These are phyloP conservation scores for Pachydiplax longipennis DNA, from an alignment of 2,888 invertebrate genomes.

Conservation along the genomic window DNA sequence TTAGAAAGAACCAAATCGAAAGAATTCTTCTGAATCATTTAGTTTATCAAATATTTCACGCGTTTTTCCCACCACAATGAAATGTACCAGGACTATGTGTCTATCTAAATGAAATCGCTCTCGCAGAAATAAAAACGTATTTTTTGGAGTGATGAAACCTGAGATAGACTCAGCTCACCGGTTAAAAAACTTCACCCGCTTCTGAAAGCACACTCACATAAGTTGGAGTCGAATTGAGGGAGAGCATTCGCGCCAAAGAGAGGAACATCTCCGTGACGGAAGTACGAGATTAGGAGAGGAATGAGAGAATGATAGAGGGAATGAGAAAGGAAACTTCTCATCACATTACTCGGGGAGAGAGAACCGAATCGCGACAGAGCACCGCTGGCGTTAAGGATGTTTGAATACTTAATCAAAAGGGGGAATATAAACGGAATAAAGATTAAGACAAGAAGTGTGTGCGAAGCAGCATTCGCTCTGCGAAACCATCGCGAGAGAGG, in stretches of 20 bases:
- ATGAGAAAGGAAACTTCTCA: neutral
- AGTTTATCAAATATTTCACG: too few relatives aligned
- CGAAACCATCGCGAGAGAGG: neutral
- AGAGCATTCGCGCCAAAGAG: neutral
- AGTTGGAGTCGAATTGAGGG: neutral
- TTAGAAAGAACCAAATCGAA: too few relatives aligned
- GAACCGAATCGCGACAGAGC: neutral
- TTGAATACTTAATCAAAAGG: neutral
- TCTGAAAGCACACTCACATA: neutral
- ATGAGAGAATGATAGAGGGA: neutral
- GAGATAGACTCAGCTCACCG: neutral
- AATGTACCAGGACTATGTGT: too few relatives aligned
- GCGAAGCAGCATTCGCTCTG: neutral
- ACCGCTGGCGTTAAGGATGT: neutral
- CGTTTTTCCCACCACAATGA: too few relatives aligned
- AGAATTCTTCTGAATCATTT: too few relatives aligned
- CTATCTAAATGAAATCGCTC: too few relatives aligned
- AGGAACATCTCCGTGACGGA: neutral
- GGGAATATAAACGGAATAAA: slow-evolving; percentile 13
- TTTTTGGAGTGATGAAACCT: neutral
- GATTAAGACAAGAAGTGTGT: slow-evolving; percentile 12
- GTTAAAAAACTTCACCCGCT: neutral
- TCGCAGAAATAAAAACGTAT: neutral
- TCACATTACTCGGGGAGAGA: neutral
- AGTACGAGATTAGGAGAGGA: neutral